Base-by-base conservation (phyloP, 2,113 vertebrate species). In the Hypocryptadius cinnamomeus region DNA sequence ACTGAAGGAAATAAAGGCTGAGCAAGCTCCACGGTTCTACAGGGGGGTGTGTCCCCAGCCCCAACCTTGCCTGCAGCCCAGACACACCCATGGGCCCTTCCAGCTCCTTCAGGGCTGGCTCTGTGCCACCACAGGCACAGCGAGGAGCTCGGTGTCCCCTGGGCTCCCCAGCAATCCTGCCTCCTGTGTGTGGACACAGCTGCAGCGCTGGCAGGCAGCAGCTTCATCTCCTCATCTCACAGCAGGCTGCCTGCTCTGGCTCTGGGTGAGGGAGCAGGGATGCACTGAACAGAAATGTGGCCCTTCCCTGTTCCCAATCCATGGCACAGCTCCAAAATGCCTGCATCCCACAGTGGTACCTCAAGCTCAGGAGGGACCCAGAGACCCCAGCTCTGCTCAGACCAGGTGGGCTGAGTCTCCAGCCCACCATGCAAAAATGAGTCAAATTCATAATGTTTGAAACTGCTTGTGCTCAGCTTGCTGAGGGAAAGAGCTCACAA, bases 111-210 rank as follows among this genome's bases (percentile, higher is more conserved):
- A 63, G 64, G 47, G 39, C 77, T 84, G 73, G 42, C 3, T 1
- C 39, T 51, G 8, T 35, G 39, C 39, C 81, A 66, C 69, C 2
- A 1, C 23, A 33, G 0, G 0, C 19, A 45, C 35, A 53, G 51
- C 1, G 0, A 90, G 65, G 18, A 66, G 51, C 40, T 33, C 4
- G 4, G 9, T 57, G 61, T 70, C 56, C 53, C 47, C 48, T 10
- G 13, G 37, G 53, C 85, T 87, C 48, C 35, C 45, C 14, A 45
- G 59, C 24, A 89, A 9, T 22, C 6, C 44, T 25, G 24, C 6
- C 2, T 56, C 39, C 71, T 2, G 3, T 5, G 4, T 4, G 35
- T 0, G 0, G 56, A 40, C 57, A 0, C 0, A 0, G 30, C 79
- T 33, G 80, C 30, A 31, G 39, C 4, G 10, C 50, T 61, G 92